A percentile compares a stretch with the other conserved stretches of the same genome.
These are phyloP conservation scores for Sula dactylatra DNA, from an alignment of 2,113 vertebrate genomes.

Conservation along the genomic window DNA sequence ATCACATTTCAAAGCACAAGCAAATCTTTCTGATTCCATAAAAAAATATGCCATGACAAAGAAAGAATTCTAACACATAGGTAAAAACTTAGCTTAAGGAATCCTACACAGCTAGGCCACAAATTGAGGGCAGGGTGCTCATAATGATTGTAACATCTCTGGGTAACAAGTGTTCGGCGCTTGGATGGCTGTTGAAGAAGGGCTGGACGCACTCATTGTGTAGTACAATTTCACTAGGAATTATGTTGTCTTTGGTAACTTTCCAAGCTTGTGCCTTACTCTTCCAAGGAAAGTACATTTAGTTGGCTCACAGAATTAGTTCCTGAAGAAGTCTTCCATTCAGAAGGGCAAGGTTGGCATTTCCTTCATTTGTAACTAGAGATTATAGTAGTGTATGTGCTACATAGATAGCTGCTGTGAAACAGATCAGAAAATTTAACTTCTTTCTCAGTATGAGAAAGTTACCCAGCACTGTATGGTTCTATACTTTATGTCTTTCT, in stretches of 20 bases:
- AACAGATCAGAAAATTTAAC: neutral
- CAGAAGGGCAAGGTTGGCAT: neutral
- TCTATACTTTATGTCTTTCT: neutral
- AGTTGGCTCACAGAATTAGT: neutral
- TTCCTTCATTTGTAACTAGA: neutral
- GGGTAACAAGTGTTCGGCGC: fast-evolving
- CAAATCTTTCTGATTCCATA: neutral
- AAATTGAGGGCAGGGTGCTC: neutral
- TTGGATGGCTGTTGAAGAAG: neutral
- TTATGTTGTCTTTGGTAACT: neutral
- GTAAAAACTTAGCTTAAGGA: neutral
- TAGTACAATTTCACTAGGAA: neutral
- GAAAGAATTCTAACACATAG: neutral
- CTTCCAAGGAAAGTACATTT: neutral
- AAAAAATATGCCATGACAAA: neutral
- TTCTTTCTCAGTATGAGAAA: neutral
- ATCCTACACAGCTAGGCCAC: neutral
- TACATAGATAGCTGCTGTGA: neutral
- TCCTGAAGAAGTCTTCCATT: neutral
- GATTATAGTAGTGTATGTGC: neutral
- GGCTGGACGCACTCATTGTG: neutral
- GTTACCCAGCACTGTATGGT: neutral
- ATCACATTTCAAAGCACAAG: neutral
- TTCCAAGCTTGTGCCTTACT: neutral
- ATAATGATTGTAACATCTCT: neutral